Conservation (phyloP, 2,797 vertebrate genomes). For the Argentina silus region DNA sequence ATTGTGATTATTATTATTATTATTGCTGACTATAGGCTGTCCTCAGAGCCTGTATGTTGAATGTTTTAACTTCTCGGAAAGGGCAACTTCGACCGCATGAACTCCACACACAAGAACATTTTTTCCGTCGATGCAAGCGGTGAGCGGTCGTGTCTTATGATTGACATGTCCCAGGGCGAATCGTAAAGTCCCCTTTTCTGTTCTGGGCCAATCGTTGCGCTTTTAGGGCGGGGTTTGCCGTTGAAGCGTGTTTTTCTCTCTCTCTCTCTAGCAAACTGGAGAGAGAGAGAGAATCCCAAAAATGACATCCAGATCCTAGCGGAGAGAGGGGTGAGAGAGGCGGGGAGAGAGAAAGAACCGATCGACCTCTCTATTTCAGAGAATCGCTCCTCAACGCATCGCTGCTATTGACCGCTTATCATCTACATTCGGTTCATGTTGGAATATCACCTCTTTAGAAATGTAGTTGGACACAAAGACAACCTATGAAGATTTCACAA, state of each 20-base stretch:
- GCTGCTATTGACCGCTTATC: too few relatives aligned
- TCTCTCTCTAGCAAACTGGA: conserved; percentile 45
- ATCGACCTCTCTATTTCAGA: background rate
- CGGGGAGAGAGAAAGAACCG: conserved; percentile 22
- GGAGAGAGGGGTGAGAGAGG: conserved; percentile 37
- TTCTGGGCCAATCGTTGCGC: conserved; percentile 56
- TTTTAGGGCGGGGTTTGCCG: conserved; percentile 57
- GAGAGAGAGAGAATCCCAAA: conserved; percentile 71
- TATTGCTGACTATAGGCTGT: too few relatives aligned
- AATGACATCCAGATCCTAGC: conserved; percentile 71
- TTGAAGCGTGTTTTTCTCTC: conserved; percentile 21
- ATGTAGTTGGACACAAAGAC: conserved; percentile 30
- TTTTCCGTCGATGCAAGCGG: conserved; percentile 49
- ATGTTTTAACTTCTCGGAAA: too few relatives aligned
- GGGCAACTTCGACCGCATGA: too few relatives aligned
- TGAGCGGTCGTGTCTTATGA: conserved; percentile 42
- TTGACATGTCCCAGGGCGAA: conserved; percentile 41
- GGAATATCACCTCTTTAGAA: conserved; percentile 22
- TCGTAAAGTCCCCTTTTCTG: conserved; percentile 13
- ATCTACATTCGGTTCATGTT: background rate
- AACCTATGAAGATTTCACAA: conserved; percentile 4
- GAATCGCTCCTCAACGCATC: too few relatives aligned
- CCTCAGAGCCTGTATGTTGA: too few relatives aligned
- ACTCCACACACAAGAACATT: background rate
- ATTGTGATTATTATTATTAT: too few relatives aligned